phyloP scores from a whole-genome alignment of 2,113 vertebrate genomes.

The Zapus hudsonius region DNA sequence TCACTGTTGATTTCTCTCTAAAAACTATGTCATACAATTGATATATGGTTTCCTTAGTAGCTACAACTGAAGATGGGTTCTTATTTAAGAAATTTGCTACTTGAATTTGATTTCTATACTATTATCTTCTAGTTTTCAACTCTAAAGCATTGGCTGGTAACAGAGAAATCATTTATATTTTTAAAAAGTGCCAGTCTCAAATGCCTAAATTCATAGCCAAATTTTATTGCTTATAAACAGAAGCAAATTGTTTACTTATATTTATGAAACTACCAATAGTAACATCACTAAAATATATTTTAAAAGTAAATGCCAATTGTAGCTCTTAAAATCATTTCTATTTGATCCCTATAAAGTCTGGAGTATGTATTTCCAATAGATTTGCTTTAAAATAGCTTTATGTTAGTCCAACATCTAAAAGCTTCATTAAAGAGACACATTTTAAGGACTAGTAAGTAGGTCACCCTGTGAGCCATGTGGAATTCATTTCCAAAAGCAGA shows the following conservation, averaged over 20 bases:
- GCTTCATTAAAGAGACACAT: conserved; percentile 19
- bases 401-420: background rate
- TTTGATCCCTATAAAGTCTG: conserved; percentile 14
- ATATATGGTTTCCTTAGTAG: background rate
- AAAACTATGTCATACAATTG: background rate
- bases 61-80: background rate
- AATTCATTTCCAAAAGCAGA: conserved; percentile 50
- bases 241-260: conserved; percentile 46
- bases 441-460: conserved; percentile 48
- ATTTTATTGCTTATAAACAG: conserved; percentile 15
- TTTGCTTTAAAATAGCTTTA: conserved; percentile 45
- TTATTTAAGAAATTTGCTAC: conserved; percentile 24
- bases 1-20: background rate
- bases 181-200: conserved; percentile 10
- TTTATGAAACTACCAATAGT: conserved; percentile 43
- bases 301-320: conserved; percentile 1
- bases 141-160: background rate
- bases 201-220: background rate
- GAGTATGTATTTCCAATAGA: background rate
- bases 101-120: conserved; percentile 7
- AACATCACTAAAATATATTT: conserved; percentile 26
- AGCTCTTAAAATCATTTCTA: conserved; percentile 48
- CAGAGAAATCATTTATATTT: conserved; percentile 46
- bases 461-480: background rate
- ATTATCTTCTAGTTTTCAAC: background rate